Conservation (phyloP, 1,140 invertebrate species). For the Solenopsis fugax region DNA sequence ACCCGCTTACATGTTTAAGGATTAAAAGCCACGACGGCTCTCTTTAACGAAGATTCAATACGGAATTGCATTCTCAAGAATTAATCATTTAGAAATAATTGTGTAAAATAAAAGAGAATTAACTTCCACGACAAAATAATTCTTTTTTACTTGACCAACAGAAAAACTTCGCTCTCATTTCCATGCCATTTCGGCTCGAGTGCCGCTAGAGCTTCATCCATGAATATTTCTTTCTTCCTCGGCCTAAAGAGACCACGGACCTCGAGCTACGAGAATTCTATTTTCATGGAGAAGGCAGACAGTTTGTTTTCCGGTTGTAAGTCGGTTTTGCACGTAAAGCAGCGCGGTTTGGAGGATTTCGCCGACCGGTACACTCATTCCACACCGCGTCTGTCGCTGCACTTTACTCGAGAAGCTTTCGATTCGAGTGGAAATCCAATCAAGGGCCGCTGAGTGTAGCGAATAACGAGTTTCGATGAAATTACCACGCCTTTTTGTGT, state of each 20-base stretch:
- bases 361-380: constrained; percentile 33
- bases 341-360: constrained; percentile 22
- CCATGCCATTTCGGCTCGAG: not conserved
- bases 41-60: not conserved
- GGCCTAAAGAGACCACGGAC: not conserved
- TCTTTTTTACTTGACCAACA: not conserved
- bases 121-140: not conserved
- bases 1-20: too few relatives aligned
- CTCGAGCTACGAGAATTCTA: constrained; percentile 33
- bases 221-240: constrained; percentile 45
- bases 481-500: constrained; percentile 67
- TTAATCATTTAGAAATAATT: not conserved
- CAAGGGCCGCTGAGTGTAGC: constrained; percentile 62
- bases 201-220: not conserved
- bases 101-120: not conserved
- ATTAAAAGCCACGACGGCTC: too few relatives aligned
- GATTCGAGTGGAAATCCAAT: constrained; percentile 71
- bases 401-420: constrained; percentile 62
- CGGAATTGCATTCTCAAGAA: not conserved
- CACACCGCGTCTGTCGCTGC: constrained; percentile 48
- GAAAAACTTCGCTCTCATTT: not conserved
- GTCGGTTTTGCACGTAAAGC: constrained; percentile 21
- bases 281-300: constrained; percentile 29
- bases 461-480: constrained; percentile 65
- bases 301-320: constrained; percentile 43